Evolutionary conservation across 2,888 invertebrate species (phyloP).

Genomic region (Eupithecia pulchellata): DNA sequence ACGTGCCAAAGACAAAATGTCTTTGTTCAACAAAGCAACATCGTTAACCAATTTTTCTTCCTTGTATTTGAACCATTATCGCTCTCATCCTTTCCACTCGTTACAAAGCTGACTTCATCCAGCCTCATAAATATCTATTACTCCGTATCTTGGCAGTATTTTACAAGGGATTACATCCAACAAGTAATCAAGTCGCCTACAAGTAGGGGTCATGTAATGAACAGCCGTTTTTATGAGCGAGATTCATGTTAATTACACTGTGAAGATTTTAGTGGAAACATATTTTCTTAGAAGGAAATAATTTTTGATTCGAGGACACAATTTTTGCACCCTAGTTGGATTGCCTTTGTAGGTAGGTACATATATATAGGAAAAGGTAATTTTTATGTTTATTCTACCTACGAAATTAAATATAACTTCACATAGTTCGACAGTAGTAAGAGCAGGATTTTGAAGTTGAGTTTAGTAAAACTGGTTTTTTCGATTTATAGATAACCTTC

Average conservation of each 20-base stretch:
- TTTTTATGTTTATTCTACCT: background rate
- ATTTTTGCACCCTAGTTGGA: background rate
- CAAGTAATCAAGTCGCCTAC: constrained; percentile 50
- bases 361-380: background rate
- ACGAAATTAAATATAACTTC: background rate
- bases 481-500: background rate
- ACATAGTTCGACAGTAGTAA: background rate
- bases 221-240: constrained; percentile 37
- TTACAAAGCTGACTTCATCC: constrained; percentile 22
- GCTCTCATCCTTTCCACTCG: constrained; percentile 12
- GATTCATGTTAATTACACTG: constrained; percentile 33
- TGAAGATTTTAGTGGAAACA: constrained; percentile 9
- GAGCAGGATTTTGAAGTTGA: background rate
- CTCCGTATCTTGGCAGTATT: constrained; percentile 43
- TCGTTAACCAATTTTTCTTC: background rate
- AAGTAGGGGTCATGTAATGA: constrained; percentile 45
- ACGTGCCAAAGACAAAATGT: background rate
- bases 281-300: background rate
- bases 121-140: constrained; percentile 36
- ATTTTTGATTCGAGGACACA: background rate
- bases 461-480: background rate
- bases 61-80: constrained; percentile 5
- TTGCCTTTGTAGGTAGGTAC: too few relatives aligned
- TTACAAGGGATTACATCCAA: constrained; percentile 47
- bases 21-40: constrained; percentile 1